Percentiles rank a stretch among this genome's conserved stretches.
Evolutionary conservation across 2,113 vertebrate genomes (phyloP).

Genomic region (Hemicordylus capensis): DNA sequence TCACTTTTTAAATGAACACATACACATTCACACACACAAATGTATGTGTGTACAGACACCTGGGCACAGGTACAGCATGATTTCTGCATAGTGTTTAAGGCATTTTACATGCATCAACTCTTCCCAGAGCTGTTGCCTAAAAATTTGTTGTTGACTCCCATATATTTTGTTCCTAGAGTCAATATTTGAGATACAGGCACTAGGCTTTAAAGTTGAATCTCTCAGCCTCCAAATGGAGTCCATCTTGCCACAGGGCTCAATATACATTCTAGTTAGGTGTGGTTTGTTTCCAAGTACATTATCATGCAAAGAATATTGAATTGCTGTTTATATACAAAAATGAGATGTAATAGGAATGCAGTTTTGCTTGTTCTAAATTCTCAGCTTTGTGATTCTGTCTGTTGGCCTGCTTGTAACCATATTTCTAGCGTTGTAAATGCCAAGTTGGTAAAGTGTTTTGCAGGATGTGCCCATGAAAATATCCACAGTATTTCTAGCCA

Average conservation of each 20-base stretch:
- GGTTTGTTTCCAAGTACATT: not conserved
- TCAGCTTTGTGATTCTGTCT: not conserved
- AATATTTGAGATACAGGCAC: not conserved
- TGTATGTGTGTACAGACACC: too few species aligned
- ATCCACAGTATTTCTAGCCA: fast-evolving
- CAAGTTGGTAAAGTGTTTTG: not conserved
- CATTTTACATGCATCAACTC: not conserved
- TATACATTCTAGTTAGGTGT: not conserved
- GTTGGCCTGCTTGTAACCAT: not conserved
- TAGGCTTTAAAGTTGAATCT: not conserved
- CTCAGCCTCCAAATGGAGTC: not conserved
- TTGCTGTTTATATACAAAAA: not conserved
- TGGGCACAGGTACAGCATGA: too few species aligned
- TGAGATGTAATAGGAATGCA: not conserved
- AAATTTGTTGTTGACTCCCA: not conserved
- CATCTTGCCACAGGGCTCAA: not conserved
- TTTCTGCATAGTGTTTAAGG: too few species aligned
- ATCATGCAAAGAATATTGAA: not conserved
- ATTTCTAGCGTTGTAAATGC: not conserved
- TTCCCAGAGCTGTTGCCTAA: not conserved
- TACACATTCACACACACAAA: too few species aligned
- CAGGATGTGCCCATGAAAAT: not conserved
- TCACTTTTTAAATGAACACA: too few species aligned
- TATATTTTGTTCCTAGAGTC: not conserved
- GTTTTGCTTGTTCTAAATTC: slow-evolving; percentile 2